These are phyloP conservation scores for Bombus waltoni DNA, from an alignment of 1,140 invertebrate species.

Conservation along the genomic window DNA sequence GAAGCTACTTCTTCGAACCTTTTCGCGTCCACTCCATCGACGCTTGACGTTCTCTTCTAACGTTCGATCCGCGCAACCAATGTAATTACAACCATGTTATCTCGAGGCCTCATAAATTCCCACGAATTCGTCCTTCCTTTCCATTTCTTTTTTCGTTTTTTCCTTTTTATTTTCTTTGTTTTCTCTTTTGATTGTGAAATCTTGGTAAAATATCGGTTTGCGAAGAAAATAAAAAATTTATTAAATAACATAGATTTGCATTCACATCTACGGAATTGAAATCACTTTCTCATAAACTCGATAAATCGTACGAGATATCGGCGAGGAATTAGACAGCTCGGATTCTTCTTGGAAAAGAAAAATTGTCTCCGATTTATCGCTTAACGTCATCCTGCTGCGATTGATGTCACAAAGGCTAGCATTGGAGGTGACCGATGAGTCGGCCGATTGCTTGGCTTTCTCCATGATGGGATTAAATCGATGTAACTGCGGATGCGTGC, in stretches of 20 bases:
- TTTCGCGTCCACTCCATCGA: neutral
- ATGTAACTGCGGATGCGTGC: neutral
- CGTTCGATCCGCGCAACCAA: neutral
- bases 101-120: neutral
- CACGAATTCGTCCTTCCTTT: neutral
- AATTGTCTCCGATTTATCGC: constrained; percentile 1
- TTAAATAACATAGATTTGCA: no score
- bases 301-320: neutral
- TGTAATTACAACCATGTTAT: constrained; percentile 23
- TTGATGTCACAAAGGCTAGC: neutral
- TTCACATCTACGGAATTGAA: neutral
- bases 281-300: neutral
- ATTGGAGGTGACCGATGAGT: constrained; percentile 23
- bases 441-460: neutral
- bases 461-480: constrained; percentile 59
- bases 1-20: neutral
- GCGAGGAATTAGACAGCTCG: no score
- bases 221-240: no score
- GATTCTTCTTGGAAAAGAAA: neutral
- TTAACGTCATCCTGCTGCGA: constrained; percentile 7
- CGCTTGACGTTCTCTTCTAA: neutral
- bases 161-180: neutral
- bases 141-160: neutral
- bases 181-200: neutral
- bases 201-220: no score